Conservation (phyloP, 1,140 invertebrate genomes). For the Tetragonula clypearis region DNA sequence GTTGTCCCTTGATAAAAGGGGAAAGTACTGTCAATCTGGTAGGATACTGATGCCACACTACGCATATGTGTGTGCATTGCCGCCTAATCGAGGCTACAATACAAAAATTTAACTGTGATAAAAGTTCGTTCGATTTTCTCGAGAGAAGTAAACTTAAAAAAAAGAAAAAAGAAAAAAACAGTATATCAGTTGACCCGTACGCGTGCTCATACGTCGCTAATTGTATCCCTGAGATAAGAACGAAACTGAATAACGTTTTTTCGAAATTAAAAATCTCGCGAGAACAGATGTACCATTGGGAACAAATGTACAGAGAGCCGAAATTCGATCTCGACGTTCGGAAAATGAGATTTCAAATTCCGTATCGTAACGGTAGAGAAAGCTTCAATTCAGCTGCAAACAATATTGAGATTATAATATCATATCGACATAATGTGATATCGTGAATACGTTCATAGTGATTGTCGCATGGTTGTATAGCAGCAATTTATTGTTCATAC, state of each 20-base stretch:
- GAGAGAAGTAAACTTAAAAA: background rate
- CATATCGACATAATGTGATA: background rate
- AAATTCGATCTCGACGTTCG: background rate
- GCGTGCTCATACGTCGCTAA: background rate
- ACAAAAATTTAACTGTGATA: constrained; percentile 54
- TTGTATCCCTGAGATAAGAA: background rate
- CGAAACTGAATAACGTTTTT: background rate
- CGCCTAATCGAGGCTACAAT: constrained; percentile 44
- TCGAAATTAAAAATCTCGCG: background rate
- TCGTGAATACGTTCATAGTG: constrained; percentile 12
- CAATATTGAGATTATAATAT: constrained; percentile 15
- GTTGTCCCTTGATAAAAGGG: background rate
- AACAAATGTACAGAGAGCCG: constrained; percentile 1
- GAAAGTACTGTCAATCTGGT: background rate
- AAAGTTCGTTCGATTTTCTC: constrained; percentile 37
- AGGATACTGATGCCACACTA: constrained; percentile 11
- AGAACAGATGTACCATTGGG: background rate
- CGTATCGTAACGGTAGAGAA: constrained; percentile 10
- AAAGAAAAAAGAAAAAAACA: background rate
- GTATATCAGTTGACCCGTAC: background rate
- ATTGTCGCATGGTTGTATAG: constrained; percentile 42
- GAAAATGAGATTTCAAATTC: background rate
- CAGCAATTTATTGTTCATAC: constrained; percentile 22
- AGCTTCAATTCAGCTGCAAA: too few species aligned
- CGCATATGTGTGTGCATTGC: constrained; percentile 31